Evolutionary conservation across 2,797 vertebrate genomes (phyloP), one percentile per base, ranked within the genome.

Genomic region (Buceros bicornis): DNA sequence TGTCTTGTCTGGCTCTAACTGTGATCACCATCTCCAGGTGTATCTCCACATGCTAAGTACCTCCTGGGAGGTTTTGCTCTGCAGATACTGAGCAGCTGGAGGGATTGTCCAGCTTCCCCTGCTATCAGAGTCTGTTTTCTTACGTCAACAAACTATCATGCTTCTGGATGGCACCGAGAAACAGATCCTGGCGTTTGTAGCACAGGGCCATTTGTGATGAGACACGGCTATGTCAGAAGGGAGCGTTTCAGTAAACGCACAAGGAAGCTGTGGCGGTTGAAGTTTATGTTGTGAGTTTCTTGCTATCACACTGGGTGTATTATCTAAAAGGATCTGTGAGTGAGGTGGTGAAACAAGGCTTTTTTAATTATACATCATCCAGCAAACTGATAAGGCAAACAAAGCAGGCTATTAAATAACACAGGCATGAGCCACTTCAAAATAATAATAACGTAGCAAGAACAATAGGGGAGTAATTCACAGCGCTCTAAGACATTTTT

Each of bases 291-390:
- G 50, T 94, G 24, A 33, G 83, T 79, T 93, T 42, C 64, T 92
- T 87, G 24, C 81, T 86, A 10, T 83, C 61, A 35, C 70, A 42
- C 64, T 84, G 25, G 13, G 15, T 93, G 18, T 82, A 18, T 87
- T 94, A 43, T 91, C 93, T 86, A 86, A 87, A 92, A 43, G 40
- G 50, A 90, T 95, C 43, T 91, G 21, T 87, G 74, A 86, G 71
- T 43, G 60, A 94, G 43, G 42, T 94, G 77, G 89, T 97, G 93
- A 95, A 96, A 85, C 45, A 88, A 91, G 43, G 25, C 42, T 96
- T 73, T 90, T 96, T 73, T 89, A 97, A 96, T 97, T 96, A 89
- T 22, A 76, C 53, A 91, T 91, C 84, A 92, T 47, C 47, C 65
- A 64, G 58, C 50, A 93, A 95, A 73, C 35, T 66, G 89, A 80